Conservation (phyloP, 1,140 invertebrate species). For the Saccostrea cuccullata region DNA sequence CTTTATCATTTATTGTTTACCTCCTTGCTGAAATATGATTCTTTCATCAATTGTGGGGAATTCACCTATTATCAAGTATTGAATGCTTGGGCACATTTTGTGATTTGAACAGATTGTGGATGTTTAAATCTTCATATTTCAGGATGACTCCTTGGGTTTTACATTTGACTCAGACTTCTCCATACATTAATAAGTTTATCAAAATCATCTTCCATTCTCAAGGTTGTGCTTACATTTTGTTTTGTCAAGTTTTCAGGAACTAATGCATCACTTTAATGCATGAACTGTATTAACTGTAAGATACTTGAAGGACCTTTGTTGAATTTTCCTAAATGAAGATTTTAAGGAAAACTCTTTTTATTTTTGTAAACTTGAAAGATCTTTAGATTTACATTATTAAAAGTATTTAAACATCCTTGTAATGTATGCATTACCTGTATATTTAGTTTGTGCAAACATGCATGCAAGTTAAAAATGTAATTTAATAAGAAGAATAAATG, state of each 20-base stretch:
- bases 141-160: not conserved
- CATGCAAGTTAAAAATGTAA: too few species aligned
- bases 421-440: too few species aligned
- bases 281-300: not conserved
- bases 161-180: constrained; percentile 7
- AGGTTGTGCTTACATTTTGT: not conserved
- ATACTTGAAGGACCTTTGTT: too few species aligned
- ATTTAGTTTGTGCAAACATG: too few species aligned
- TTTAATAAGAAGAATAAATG: not conserved
- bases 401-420: too few species aligned
- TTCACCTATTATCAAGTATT: not conserved
- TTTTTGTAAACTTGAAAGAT: too few species aligned
- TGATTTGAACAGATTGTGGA: not conserved
- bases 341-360: too few species aligned
- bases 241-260: not conserved
- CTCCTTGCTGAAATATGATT: not conserved
- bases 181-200: not conserved
- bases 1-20: not conserved
- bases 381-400: too few species aligned
- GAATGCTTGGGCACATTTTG: not conserved
- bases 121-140: constrained; percentile 21
- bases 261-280: not conserved
- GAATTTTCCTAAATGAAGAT: too few species aligned
- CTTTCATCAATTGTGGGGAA: not conserved
- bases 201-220: not conserved